Evolutionary conservation across 2,113 vertebrate genomes (phyloP).

Genomic region (Oreochromis spilurus): DNA sequence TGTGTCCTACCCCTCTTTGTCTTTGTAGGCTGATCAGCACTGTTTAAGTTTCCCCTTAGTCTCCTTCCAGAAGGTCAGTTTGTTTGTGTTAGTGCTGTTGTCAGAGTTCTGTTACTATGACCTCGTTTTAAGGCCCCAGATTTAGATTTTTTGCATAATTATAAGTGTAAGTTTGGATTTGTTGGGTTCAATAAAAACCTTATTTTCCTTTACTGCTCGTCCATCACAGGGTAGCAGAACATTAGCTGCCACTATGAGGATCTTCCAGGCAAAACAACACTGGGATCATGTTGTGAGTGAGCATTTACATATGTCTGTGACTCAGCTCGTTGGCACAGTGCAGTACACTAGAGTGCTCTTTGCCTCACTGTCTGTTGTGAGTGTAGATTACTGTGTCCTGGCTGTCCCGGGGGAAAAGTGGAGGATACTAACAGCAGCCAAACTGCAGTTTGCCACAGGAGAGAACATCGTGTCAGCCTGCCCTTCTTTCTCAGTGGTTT

Average conservation of each 20-base stretch:
- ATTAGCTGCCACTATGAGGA: background rate
- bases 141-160: background rate
- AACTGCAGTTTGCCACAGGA: slow-evolving; percentile 14
- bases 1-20: background rate
- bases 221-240: background rate
- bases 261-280: background rate
- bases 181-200: background rate
- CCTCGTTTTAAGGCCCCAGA: background rate
- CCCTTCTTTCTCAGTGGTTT: background rate
- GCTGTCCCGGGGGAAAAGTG: background rate
- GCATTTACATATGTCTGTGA: slow-evolving; percentile 19
- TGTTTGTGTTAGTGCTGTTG: background rate
- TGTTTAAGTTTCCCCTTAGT: background rate
- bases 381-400: slow-evolving; percentile 11
- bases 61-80: background rate
- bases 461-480: slow-evolving; percentile 31
- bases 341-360: slow-evolving; percentile 8
- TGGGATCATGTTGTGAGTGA: background rate
- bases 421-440: slow-evolving; percentile 25
- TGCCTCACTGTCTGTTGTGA: background rate
- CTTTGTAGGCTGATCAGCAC: background rate
- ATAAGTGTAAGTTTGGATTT: background rate
- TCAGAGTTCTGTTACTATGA: background rate
- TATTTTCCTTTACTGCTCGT: background rate
- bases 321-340: slow-evolving; percentile 23